Conservation (phyloP, 1,140 invertebrate genomes). For the Batillaria attramentaria region DNA sequence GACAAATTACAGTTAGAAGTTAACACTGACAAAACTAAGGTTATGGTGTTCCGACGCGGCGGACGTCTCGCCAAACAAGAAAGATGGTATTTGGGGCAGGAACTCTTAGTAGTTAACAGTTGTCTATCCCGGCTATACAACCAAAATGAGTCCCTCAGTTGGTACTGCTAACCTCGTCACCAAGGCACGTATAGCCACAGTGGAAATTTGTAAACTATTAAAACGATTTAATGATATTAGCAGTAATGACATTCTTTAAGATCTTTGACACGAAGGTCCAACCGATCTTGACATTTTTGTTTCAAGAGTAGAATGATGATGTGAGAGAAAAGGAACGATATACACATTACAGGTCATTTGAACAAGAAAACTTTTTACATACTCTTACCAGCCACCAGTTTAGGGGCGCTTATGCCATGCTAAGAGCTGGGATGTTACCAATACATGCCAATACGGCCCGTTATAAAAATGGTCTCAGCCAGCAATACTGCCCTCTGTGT, state of each 20-base stretch:
- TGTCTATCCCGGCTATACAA: neutral
- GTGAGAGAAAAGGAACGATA: no score
- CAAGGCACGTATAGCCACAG: neutral
- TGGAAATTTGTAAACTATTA: neutral
- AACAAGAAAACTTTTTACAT: no score
- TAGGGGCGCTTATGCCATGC: no score
- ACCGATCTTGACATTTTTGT: neutral
- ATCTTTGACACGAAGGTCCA: neutral
- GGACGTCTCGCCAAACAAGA: neutral
- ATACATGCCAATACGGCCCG: no score
- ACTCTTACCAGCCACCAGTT: no score
- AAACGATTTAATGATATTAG: neutral
- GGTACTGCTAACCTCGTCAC: neutral
- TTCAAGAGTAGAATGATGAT: neutral
- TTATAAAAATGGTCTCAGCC: no score
- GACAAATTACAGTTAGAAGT: neutral
- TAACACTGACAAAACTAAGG: slow-evolving; percentile 1
- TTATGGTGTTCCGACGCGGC: neutral
- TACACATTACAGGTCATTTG: neutral
- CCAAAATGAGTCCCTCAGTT: neutral
- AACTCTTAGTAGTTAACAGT: neutral
- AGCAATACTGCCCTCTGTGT: no score
- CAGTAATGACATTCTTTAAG: neutral
- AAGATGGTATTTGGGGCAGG: neutral
- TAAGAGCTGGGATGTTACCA: no score